phyloP scores from a whole-genome alignment of 1,140 invertebrate genomes.

The Drosophila kikkawai region DNA sequence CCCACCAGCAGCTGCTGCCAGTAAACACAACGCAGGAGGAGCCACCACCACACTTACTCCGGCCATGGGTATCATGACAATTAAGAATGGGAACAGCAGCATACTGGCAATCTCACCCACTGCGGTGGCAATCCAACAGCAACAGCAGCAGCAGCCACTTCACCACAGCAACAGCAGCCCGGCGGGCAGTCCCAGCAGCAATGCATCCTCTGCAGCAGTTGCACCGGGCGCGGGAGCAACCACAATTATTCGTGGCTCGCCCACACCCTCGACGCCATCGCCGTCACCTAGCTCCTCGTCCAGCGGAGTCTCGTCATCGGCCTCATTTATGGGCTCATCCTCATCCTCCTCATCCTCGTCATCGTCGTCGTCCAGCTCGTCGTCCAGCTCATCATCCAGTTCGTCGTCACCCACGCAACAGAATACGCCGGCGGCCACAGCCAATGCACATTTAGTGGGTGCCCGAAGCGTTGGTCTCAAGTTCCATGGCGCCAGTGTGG shows the following conservation, averaged over 20 bases:
- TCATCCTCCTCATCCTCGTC: slow-evolving; percentile 60
- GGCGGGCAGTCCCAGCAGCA: slow-evolving; percentile 61
- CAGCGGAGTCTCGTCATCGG: slow-evolving; percentile 78
- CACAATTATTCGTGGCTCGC: slow-evolving; percentile 72
- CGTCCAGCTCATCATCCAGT: slow-evolving; percentile 60
- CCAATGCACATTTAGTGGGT: slow-evolving; percentile 53
- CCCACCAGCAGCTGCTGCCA: slow-evolving; percentile 29
- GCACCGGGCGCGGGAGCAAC: slow-evolving; percentile 4
- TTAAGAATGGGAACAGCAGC: slow-evolving; percentile 43
- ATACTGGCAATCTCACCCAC: slow-evolving; percentile 45
- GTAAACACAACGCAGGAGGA: slow-evolving; percentile 23
- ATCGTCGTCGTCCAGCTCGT: slow-evolving; percentile 55
- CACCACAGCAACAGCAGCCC: slow-evolving; percentile 39
- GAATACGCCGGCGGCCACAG: slow-evolving; percentile 20
- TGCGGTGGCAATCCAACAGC: slow-evolving; percentile 28
- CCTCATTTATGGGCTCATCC: slow-evolving; percentile 70
- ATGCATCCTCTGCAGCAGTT: neutral
- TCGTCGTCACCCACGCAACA: slow-evolving; percentile 55
- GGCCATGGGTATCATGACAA: slow-evolving; percentile 50
- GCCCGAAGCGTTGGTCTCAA: slow-evolving; percentile 66
- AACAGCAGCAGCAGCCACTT: slow-evolving; percentile 12
- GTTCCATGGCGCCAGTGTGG: slow-evolving; percentile 44
- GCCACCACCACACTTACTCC: slow-evolving; percentile 32
- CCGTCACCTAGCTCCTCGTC: slow-evolving; percentile 80
- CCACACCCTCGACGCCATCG: slow-evolving; percentile 82